phyloP scores from a whole-genome alignment of 2,888 invertebrate species.

The Endomychus coccineus region DNA sequence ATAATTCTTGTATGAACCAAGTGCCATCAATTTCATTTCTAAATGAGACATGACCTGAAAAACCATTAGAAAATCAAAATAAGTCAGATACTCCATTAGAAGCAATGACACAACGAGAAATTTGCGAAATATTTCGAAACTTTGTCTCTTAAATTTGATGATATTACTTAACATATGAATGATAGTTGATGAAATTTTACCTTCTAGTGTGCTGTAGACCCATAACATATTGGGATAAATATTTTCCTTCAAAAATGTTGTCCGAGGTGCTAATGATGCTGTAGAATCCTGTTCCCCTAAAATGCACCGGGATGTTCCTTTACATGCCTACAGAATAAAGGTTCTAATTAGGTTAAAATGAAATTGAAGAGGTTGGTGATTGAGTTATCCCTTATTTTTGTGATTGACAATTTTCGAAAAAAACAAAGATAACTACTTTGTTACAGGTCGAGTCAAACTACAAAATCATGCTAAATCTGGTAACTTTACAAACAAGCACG shows the following conservation, averaged over 20 bases:
- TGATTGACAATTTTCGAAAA: too few relatives aligned
- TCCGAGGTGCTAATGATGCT: constrained; percentile 15
- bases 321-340: constrained; percentile 39
- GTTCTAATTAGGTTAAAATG: too few relatives aligned
- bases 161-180: neutral
- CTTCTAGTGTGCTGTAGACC: constrained; percentile 31
- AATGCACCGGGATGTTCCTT: constrained; percentile 24
- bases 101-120: too few relatives aligned
- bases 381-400: too few relatives aligned
- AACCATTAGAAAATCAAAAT: neutral
- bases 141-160: neutral
- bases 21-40: constrained; percentile 29
- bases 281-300: constrained; percentile 9
- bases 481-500: too few relatives aligned
- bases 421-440: too few relatives aligned
- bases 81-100: neutral
- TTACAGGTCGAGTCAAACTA: too few relatives aligned
- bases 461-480: too few relatives aligned
- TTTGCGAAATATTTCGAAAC: too few relatives aligned
- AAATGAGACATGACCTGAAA: constrained; percentile 29
- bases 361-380: too few relatives aligned
- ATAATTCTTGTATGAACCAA: constrained; percentile 40
- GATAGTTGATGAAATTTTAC: constrained; percentile 17
- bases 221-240: constrained; percentile 26
- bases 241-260: constrained; percentile 14